Percentiles rank a stretch among this genome's conserved stretches.
phyloP scores from a whole-genome alignment of 2,797 vertebrate species.

The Staurois parvus region DNA sequence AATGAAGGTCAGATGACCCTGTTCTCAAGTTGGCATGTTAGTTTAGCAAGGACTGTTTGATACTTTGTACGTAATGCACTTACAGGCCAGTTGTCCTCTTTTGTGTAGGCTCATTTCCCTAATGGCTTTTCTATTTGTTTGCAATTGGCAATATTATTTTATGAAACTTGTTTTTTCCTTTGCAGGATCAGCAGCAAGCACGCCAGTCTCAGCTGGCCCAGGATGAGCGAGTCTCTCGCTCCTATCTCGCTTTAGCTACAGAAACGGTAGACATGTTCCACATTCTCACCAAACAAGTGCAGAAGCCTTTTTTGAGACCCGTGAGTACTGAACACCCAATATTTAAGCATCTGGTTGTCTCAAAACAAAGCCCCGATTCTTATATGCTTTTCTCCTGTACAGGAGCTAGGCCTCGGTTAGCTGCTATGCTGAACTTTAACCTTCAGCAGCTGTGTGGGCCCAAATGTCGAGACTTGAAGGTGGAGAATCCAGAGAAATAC shows the following conservation, averaged over 20 bases:
- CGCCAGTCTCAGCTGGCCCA: slow-evolving; percentile 96
- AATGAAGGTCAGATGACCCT: no score
- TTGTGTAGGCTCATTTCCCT: no score
- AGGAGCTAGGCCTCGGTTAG: slow-evolving; percentile 97
- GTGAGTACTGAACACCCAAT: slow-evolving; percentile 79
- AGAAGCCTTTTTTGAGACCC: slow-evolving; percentile 98
- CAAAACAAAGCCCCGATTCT: no score
- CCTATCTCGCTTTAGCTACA: slow-evolving; percentile 94
- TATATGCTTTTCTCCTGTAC: slow-evolving; percentile 3
- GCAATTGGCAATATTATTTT: neutral
- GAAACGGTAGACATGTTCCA: slow-evolving; percentile 99
- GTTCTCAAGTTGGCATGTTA: no score
- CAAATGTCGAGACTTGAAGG: slow-evolving; percentile 97
- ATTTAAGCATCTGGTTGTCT: neutral
- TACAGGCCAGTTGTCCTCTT: no score
- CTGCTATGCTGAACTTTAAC: slow-evolving; percentile 98
- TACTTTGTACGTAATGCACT: no score
- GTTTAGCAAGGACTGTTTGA: no score
- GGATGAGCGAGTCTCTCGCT: slow-evolving; percentile 96
- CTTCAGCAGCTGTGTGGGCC: slow-evolving; percentile 97
- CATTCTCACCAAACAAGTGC: slow-evolving; percentile 98
- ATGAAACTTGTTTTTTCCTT: neutral
- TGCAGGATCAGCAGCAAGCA: slow-evolving; percentile 96
- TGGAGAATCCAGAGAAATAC: slow-evolving; percentile 98
- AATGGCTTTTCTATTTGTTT: no score